These are phyloP conservation scores for Hylaeus volcanicus DNA, from an alignment of 1,140 invertebrate species.

Conservation along the genomic window DNA sequence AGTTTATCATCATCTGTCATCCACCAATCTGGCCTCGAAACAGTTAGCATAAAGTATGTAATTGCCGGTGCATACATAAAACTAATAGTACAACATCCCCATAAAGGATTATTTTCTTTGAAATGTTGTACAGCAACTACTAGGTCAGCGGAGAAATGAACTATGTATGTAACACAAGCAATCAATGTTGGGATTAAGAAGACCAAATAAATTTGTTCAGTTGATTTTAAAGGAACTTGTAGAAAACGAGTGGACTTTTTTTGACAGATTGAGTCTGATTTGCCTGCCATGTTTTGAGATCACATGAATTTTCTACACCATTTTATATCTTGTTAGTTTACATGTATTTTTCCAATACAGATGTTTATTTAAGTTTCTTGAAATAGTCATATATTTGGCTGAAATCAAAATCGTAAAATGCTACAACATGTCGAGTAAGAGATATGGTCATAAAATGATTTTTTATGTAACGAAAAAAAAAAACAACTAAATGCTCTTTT, in stretches of 20 bases:
- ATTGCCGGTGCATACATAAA: conserved; percentile 82
- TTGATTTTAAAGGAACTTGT: conserved; percentile 79
- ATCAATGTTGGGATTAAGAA: conserved; percentile 79
- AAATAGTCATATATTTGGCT: background rate
- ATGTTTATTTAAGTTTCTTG: background rate
- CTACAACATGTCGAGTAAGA: background rate
- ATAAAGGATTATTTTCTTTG: conserved; percentile 76
- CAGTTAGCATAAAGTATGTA: conserved; percentile 80
- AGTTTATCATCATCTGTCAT: conserved; percentile 76
- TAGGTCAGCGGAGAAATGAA: conserved; percentile 79
- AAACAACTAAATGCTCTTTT: background rate
- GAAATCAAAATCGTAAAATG: conserved; percentile 11
- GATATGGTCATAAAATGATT: background rate
- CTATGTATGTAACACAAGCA: conserved; percentile 76
- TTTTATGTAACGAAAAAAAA: background rate
- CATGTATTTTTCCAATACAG: background rate
- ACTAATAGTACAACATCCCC: conserved; percentile 79
- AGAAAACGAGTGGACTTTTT: conserved; percentile 65
- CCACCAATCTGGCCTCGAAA: conserved; percentile 82
- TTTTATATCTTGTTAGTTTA: conserved; percentile 7
- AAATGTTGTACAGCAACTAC: conserved; percentile 79
- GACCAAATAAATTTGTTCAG: conserved; percentile 78
- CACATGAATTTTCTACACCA: conserved; percentile 10
- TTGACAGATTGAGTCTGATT: conserved; percentile 58
- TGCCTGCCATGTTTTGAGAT: conserved; percentile 41